Evolutionary conservation across 1,140 invertebrate species (phyloP).

Genomic region (Bombus superbus): DNA sequence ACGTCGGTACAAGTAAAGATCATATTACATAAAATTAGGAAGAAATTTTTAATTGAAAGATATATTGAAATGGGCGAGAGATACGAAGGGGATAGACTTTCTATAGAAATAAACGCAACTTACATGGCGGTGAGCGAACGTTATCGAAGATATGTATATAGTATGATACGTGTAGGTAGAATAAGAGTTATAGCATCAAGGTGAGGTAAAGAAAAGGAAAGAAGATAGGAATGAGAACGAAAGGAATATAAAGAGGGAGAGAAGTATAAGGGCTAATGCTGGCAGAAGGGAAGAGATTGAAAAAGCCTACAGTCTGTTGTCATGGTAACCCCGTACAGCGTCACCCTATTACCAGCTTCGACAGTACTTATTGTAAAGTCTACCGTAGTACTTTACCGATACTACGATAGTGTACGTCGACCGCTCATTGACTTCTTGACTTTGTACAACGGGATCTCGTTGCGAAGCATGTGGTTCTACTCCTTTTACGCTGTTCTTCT

Average conservation of each 20-base stretch:
- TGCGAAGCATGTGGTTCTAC: conserved; percentile 1
- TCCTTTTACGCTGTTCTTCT: not conserved
- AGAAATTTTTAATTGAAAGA: not conserved
- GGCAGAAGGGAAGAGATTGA: conserved; percentile 50
- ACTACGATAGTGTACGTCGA: conserved; percentile 8
- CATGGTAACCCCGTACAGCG: conserved; percentile 75
- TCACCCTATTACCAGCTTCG: conserved; percentile 55
- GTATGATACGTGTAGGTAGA: conserved; percentile 18
- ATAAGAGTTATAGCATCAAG: conserved; percentile 29
- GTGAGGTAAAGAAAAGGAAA: conserved; percentile 39
- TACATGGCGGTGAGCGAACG: conserved; percentile 69
- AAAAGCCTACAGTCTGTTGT: conserved; percentile 75
- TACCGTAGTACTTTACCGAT: conserved; percentile 17
- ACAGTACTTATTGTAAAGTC: conserved; percentile 35
- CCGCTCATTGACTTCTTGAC: conserved; percentile 36
- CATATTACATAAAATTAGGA: not conserved
- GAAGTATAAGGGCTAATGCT: conserved; percentile 43
- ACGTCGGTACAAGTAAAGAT: not conserved
- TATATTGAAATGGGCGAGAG: not conserved
- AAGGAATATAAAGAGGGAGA: conserved; percentile 10
- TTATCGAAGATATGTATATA: conserved; percentile 32
- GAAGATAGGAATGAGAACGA: conserved; percentile 37
- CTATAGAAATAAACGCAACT: conserved; percentile 46
- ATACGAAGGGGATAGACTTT: not conserved
- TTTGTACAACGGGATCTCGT: conserved; percentile 6